phyloP scores from a whole-genome alignment of 30 jellyfish, hydroid and myxozoan species.

The Cassiopea andromeda region DNA sequence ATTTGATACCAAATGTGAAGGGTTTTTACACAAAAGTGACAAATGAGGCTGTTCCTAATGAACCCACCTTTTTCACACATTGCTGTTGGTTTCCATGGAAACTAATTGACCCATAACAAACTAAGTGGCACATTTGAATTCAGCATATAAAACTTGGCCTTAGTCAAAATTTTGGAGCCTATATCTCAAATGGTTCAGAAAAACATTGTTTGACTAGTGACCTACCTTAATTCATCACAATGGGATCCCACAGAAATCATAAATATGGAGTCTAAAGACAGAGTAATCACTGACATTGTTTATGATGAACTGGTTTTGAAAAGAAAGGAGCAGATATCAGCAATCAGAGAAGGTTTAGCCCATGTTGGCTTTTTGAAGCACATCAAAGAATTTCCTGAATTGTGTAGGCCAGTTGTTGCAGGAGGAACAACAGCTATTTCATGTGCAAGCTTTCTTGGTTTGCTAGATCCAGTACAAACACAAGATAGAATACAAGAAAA shows the following conservation, averaged over 20 bases:
- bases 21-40: neutral
- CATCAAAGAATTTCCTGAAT: neutral
- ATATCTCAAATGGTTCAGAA: neutral
- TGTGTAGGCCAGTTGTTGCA: constrained; percentile 12
- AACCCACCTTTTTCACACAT: neutral
- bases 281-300: neutral
- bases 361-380: constrained; percentile 14
- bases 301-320: constrained; percentile 24
- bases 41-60: neutral
- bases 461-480: neutral
- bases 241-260: constrained; percentile 37
- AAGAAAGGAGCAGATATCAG: neutral
- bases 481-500: neutral
- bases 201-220: neutral
- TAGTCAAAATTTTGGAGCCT: neutral
- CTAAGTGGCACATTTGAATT: neutral
- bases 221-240: constrained; percentile 19
- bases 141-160: neutral
- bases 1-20: neutral
- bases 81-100: neutral
- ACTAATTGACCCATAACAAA: neutral
- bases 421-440: neutral
- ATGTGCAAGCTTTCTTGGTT: neutral
- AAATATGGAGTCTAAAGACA: neutral
- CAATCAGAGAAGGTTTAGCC: constrained; percentile 13